A percentile compares a stretch with the other conserved stretches of the same genome.
These are phyloP conservation scores for Sarotherodon lohbergeri DNA, from an alignment of 2,113 vertebrate genomes.

Conservation along the genomic window DNA sequence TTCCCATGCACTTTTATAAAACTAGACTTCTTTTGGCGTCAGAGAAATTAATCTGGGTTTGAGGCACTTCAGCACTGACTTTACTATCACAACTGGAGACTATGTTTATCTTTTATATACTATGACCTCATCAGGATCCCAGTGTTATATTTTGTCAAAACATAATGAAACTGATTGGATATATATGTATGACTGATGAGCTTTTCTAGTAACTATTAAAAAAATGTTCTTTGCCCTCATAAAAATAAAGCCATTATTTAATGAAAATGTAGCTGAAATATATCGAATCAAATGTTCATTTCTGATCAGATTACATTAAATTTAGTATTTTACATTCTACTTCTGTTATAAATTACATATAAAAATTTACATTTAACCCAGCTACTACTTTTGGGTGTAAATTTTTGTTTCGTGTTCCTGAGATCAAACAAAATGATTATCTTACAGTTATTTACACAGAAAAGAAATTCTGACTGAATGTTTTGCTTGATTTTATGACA, in stretches of 20 bases:
- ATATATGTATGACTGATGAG: neutral
- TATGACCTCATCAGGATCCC: neutral
- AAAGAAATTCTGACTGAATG: neutral
- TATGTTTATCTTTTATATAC: neutral
- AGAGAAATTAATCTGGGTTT: neutral
- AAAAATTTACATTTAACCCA: neutral
- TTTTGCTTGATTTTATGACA: neutral
- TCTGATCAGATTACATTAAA: neutral
- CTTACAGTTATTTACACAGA: neutral
- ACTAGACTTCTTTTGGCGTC: neutral
- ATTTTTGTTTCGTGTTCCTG: neutral
- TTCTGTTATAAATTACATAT: neutral
- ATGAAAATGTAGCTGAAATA: neutral
- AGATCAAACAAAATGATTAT: neutral
- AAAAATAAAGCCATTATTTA: neutral
- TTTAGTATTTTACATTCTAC: accelerated
- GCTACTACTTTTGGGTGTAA: neutral
- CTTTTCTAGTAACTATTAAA: neutral
- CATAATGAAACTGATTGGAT: neutral
- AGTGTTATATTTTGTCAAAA: neutral
- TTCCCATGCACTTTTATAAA: neutral
- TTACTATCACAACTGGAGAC: neutral
- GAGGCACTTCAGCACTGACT: neutral
- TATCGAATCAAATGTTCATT: neutral
- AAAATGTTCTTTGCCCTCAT: accelerated